Evolutionary conservation across 2,113 vertebrate species (phyloP).

Genomic region (Phylloscopus trochiloides): DNA sequence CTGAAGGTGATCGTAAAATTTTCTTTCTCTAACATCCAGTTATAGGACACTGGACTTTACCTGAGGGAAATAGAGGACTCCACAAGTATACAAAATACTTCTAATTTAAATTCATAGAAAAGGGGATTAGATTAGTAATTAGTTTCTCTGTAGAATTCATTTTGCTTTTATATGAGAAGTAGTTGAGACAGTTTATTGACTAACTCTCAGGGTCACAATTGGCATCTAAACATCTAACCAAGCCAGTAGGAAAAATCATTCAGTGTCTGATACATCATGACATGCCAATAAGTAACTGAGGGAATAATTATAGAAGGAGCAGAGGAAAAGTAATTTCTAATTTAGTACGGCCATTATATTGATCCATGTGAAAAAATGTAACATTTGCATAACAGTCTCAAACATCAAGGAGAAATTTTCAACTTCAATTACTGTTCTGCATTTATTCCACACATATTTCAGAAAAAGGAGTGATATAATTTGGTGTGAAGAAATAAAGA

Average conservation of each 20-base stretch:
- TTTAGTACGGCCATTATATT: neutral
- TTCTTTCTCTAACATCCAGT: neutral
- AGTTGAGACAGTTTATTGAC: neutral
- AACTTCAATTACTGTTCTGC: neutral
- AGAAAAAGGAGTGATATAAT: neutral
- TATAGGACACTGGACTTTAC: neutral
- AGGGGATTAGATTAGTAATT: neutral
- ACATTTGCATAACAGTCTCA: neutral
- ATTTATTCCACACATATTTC: neutral
- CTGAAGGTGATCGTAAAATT: neutral
- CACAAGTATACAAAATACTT: neutral
- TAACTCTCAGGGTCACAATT: neutral
- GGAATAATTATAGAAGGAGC: neutral
- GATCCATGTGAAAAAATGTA: neutral
- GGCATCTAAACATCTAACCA: neutral
- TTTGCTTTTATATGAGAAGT: neutral
- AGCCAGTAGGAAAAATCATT: neutral
- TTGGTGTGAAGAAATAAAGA: neutral
- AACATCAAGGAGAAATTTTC: neutral
- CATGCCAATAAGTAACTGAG: neutral
- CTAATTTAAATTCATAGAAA: neutral
- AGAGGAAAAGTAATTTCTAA: neutral
- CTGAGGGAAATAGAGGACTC: neutral
- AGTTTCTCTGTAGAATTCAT: neutral
- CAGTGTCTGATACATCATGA: neutral